Percentiles rank a stretch among this genome's conserved stretches.
phyloP scores from a whole-genome alignment of 2,797 vertebrate species.

The Semaprochilodus insignis region DNA sequence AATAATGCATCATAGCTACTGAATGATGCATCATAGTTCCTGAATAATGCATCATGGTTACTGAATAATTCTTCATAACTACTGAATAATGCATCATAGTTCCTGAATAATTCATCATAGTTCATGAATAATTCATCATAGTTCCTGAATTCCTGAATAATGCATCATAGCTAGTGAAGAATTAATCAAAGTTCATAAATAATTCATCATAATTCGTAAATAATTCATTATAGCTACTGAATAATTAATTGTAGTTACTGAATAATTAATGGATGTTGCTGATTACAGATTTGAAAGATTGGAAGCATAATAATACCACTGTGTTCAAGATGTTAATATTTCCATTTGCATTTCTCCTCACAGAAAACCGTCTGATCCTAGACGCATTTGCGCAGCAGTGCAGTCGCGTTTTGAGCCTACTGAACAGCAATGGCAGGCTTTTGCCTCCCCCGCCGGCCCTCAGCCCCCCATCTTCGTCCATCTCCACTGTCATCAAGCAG shows the following conservation, averaged over 20 bases:
- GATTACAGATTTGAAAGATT: not conserved
- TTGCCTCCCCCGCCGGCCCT: conserved; percentile 85
- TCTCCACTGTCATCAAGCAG: conserved; percentile 90
- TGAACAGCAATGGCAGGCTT: conserved; percentile 93
- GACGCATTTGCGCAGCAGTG: conserved; percentile 98
- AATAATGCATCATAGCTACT: not conserved
- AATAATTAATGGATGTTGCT: not conserved
- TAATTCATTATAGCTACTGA: not conserved
- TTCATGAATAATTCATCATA: not conserved
- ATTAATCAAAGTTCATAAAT: not conserved
- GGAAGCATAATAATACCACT: not conserved
- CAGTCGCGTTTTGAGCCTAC: conserved; percentile 95
- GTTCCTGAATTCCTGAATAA: not conserved
- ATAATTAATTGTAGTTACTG: not conserved
- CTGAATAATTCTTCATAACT: too few relatives aligned
- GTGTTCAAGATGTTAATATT: not conserved
- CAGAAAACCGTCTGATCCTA: conserved; percentile 96
- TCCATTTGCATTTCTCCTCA: not conserved
- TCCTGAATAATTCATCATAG: not conserved
- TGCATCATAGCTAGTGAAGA: not conserved
- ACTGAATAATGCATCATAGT: not conserved
- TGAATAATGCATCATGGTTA: not conserved
- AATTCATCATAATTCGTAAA: not conserved
- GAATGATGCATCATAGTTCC: not conserved
- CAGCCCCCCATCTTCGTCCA: conserved; percentile 76